Percentiles rank a stretch among this genome's conserved stretches.
phyloP scores from a whole-genome alignment of 2,113 vertebrate species.

The Galeopterus variegatus region DNA sequence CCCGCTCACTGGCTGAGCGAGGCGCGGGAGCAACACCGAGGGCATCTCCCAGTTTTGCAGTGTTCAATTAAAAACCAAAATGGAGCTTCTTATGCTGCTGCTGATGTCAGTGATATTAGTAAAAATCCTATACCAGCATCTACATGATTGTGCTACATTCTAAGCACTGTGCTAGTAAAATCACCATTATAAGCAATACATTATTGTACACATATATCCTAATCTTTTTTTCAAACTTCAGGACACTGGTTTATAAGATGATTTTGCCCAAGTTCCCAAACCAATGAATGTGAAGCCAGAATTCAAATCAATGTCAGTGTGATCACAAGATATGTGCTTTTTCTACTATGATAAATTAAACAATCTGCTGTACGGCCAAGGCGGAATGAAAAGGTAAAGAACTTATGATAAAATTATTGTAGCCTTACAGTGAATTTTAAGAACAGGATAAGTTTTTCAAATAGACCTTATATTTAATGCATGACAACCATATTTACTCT shows the following conservation, averaged over 20 bases:
- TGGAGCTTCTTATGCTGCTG: neutral
- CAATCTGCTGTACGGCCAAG: too few species aligned
- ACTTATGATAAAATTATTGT: slow-evolving; percentile 72
- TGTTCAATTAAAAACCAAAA: neutral
- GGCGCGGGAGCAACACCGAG: too few species aligned
- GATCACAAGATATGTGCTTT: neutral
- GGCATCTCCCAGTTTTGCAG: neutral
- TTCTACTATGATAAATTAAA: neutral
- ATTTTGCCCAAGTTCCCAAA: neutral
- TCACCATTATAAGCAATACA: neutral
- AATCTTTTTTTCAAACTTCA: neutral
- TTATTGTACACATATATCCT: neutral
- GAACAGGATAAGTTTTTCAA: slow-evolving; percentile 70
- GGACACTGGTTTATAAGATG: neutral
- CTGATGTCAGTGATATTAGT: neutral
- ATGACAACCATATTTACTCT: slow-evolving; percentile 76
- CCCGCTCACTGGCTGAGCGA: too few species aligned
- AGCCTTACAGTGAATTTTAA: slow-evolving; percentile 75
- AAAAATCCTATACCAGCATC: neutral
- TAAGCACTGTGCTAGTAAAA: neutral
- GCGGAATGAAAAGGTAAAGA: slow-evolving; percentile 73
- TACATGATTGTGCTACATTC: neutral
- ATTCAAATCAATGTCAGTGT: neutral
- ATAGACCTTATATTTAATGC: slow-evolving; percentile 78
- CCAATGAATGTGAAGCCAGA: neutral